These are phyloP conservation scores for Drosophila santomea DNA, from an alignment of 1,140 invertebrate genomes.

Conservation along the genomic window DNA sequence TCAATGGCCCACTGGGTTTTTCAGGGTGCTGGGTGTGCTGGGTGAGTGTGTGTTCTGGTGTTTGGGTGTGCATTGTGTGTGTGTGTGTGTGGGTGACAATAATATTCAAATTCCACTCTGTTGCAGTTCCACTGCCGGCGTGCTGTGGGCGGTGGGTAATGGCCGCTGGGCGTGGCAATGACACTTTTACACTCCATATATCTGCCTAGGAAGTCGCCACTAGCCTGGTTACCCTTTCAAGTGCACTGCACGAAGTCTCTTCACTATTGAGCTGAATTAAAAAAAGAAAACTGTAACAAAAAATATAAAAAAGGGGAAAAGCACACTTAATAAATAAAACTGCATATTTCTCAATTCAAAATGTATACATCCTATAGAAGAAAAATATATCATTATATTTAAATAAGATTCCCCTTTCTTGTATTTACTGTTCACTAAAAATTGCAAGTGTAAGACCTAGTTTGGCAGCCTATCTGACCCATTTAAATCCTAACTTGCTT, in stretches of 20 bases:
- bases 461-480: background rate
- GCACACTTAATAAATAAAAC: background rate
- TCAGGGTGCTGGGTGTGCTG: background rate
- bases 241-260: slow-evolving; percentile 4
- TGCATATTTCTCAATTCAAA: no score
- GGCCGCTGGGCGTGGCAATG: slow-evolving; percentile 61
- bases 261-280: background rate
- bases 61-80: slow-evolving; percentile 9
- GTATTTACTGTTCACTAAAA: no score
- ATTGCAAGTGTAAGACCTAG: background rate
- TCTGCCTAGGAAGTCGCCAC: slow-evolving; percentile 64
- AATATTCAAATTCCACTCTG: slow-evolving; percentile 78
- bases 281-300: background rate
- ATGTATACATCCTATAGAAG: no score
- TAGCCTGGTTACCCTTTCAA: slow-evolving; percentile 26
- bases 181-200: slow-evolving; percentile 72
- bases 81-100: slow-evolving; percentile 66
- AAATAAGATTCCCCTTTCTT: no score
- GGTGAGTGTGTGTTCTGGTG: slow-evolving; percentile 6
- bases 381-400: no score
- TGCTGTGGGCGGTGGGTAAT: slow-evolving; percentile 6
- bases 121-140: slow-evolving; percentile 28
- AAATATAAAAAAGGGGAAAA: no score
- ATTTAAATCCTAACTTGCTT: background rate
- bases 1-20: slow-evolving; percentile 18